phyloP scores from a whole-genome alignment of 1,140 invertebrate species.

The Hycleus cichorii region DNA sequence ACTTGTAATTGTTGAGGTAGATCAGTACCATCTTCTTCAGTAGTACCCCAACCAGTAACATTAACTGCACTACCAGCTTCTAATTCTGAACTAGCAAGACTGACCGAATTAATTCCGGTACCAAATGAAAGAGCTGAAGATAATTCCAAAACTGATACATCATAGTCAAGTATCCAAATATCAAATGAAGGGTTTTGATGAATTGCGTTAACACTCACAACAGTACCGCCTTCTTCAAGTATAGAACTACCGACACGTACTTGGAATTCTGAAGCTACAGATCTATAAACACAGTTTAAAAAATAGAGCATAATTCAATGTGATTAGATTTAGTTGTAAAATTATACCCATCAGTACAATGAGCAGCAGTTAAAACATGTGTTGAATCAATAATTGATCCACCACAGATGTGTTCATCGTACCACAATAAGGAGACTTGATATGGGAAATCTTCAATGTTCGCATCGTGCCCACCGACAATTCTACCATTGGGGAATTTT shows the following conservation, averaged over 20 bases:
- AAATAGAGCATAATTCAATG: background rate
- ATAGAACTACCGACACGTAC: background rate
- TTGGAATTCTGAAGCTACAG: background rate
- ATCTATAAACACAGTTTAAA: background rate
- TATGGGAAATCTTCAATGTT: slow-evolving; percentile 47
- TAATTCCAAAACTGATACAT: slow-evolving; percentile 3
- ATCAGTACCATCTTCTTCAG: background rate
- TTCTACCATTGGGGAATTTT: slow-evolving; percentile 23
- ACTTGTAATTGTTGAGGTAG: background rate
- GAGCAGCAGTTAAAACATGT: slow-evolving; percentile 15
- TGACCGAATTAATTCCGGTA: background rate
- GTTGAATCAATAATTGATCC: slow-evolving; percentile 6
- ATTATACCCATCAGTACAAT: slow-evolving; percentile 10
- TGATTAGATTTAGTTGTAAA: background rate
- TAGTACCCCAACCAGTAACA: background rate
- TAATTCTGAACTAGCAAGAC: background rate
- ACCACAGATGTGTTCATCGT: slow-evolving; percentile 7
- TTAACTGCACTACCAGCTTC: background rate
- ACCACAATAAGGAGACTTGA: slow-evolving; percentile 42
- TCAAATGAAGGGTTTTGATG: slow-evolving; percentile 5
- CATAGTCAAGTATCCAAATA: slow-evolving; percentile 4
- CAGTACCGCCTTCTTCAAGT: background rate
- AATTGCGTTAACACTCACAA: background rate
- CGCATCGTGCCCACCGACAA: slow-evolving; percentile 44
- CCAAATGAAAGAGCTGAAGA: background rate